Evolutionary conservation across 2,888 invertebrate species (phyloP), one percentile per base, ranked within the genome.

Genomic region (Synanthedon tipuliformis): DNA sequence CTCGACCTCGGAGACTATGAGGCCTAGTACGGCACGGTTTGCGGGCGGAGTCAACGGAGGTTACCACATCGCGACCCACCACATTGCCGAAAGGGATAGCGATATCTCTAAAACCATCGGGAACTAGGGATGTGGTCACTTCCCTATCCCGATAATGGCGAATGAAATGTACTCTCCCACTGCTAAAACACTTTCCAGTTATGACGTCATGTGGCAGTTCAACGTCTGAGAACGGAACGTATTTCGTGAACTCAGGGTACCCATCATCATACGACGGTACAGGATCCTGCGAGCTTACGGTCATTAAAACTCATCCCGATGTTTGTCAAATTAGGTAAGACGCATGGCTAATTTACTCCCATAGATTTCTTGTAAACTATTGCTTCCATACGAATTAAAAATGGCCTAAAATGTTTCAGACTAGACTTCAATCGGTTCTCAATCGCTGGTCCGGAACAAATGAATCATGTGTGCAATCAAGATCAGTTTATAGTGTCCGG

Each of bases 401-500:
- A 23, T 23, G 23, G 23, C 5, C 23, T 23, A 23, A 23, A 23
- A 34, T 45, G 3, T 15, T 45, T 4, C 66, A 93, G 94, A 67
- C 75, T 95, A 66, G 95, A 96, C 71, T 92, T 96, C 66, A 92
- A 93, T 58, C 90, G 93, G 55, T 94, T 96, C 68, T 89, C 89
- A 3, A 89, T 95, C 52, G 89, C 92, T 40, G 94, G 93, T 0
- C 95, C 95, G 0, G 95, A 95, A 65, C 80, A 89, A 1, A 82
- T 89, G 49, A 93, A 95, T 78, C 90, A 95, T 68, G 89, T 94
- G 2, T 95, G 95, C 70, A 93, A 92, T 66, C 93, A 92, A 59
- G 96, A 96, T 71, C 95, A 95, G 67, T 93, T 96, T 64, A 92
- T 95, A 41, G 92, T 95, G 4, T 94, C 95, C 0, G 95, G 95